Percentiles rank a stretch among this genome's conserved stretches.
Evolutionary conservation across 2,797 vertebrate species (phyloP).

Genomic region (Alca torda): DNA sequence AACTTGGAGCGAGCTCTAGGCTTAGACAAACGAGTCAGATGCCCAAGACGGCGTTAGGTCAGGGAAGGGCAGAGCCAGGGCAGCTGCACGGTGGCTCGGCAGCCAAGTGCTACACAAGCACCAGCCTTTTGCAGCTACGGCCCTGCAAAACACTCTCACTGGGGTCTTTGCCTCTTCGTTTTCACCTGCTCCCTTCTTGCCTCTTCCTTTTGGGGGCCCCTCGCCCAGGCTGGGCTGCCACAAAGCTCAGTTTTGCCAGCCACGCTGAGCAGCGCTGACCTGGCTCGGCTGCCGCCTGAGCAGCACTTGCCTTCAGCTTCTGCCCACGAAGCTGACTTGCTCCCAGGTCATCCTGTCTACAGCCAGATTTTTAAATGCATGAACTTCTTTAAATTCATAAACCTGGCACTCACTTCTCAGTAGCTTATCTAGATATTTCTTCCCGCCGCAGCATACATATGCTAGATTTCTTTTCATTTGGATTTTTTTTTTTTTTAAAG

Average conservation of each 20-base stretch:
- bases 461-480: not conserved
- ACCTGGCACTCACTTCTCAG: not conserved
- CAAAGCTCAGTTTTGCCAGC: accelerated
- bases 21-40: not conserved
- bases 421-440: not conserved
- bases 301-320: not conserved
- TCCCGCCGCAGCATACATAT: not conserved
- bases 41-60: not conserved
- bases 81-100: not conserved
- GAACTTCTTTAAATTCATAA: slow-evolving; percentile 38
- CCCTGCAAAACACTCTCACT: not conserved
- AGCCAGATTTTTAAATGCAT: not conserved
- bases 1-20: not conserved
- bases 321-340: not conserved
- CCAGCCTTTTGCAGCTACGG: not conserved
- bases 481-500: not conserved
- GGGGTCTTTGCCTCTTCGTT: not conserved
- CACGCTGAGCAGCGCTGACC: not conserved
- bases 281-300: not conserved
- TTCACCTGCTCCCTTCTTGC: not conserved
- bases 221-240: not conserved
- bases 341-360: not conserved
- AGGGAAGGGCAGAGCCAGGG: not conserved
- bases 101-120: not conserved
- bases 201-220: too few relatives aligned